A percentile compares a stretch with the other conserved stretches of the same genome.
Evolutionary conservation across 1,140 invertebrate species (phyloP).

Genomic region (Zaprionus africanus): DNA sequence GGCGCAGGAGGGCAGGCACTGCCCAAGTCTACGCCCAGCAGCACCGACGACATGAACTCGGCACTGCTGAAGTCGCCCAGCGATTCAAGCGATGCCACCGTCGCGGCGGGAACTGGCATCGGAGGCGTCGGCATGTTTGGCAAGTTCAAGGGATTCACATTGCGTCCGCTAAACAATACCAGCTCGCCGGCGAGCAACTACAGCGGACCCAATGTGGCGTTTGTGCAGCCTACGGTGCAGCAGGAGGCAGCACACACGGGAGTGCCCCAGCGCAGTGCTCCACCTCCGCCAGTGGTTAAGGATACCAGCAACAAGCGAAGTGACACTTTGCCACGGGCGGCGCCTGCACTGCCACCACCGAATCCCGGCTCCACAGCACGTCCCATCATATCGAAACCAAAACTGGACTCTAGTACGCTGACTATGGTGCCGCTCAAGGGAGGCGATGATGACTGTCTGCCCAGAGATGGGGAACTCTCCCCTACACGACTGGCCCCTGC

Average conservation of each 20-base stretch:
- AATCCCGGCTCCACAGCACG: conserved; percentile 85
- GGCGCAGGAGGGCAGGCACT: conserved; percentile 58
- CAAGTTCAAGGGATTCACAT: conserved; percentile 93
- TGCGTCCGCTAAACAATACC: conserved; percentile 87
- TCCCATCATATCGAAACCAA: conserved; percentile 91
- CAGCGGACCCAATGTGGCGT: conserved; percentile 81
- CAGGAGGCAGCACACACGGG: conserved; percentile 49
- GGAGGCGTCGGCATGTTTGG: conserved; percentile 87
- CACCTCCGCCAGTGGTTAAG: conserved; percentile 69
- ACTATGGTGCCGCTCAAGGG: conserved; percentile 88
- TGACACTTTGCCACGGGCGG: conserved; percentile 50
- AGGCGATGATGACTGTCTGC: conserved; percentile 84
- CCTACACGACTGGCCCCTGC: conserved; percentile 68
- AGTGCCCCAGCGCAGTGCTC: conserved; percentile 71
- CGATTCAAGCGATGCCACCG: conserved; percentile 85
- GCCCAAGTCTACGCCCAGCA: conserved; percentile 85
- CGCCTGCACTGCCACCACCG: conserved; percentile 86
- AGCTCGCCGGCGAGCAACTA: conserved; percentile 67
- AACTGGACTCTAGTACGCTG: conserved; percentile 91
- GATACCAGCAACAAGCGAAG: conserved; percentile 10
- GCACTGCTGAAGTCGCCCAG: conserved; percentile 85
- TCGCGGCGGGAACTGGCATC: conserved; percentile 83
- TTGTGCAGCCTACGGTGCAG: conserved; percentile 80
- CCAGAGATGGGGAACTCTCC: conserved; percentile 84
- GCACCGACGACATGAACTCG: conserved; percentile 87